Evolutionary conservation across 1,140 invertebrate species (phyloP), one percentile per base, ranked within the genome.

Genomic region (Wiebesia pumilae): DNA sequence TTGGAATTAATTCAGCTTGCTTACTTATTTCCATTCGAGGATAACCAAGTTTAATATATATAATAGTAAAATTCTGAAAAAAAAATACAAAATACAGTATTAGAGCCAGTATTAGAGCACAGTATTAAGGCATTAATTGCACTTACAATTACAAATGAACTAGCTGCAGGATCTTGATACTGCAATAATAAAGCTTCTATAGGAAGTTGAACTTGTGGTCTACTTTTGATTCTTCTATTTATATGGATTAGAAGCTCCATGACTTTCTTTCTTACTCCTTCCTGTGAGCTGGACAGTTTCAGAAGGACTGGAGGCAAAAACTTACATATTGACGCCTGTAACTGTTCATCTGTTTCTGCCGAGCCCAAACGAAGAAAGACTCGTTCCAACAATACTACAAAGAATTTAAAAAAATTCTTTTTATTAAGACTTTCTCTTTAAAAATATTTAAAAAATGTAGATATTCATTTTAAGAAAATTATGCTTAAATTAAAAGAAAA

Each of bases 231-330:
- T 85, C 98, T 94, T 91, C 97, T 97, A 92, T 98, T 99, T 40
- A 99, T 96, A 92, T 99, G 98, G 81, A 98, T 96, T 35, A 99
- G 92, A n/a, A 99, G 94, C 92, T 99, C 98, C 96, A 99, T 97
- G 16, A 99, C 97, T 95, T 97, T 98, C 90, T 96, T 97, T 69
- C 97, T 94, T 24, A 98, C 97, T 89, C 96, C 95, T 93, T 98
- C 97, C 93, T 98, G 95, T 30, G 96, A 95, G 65, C 97, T 98
- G 73, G 97, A 97, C 33, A 99, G 94, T 93, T 98, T 98, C 0
- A 98, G 93, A 82, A 99, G 95, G 81, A 98, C 97, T n/a, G 98
- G 97, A 51, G 97, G 95, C 73, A 99, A 92, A 93, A 98, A 98
- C 91, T 98, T 98, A 65, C 94, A 96, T 38, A 99, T 95, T 77